A percentile compares a stretch with the other conserved stretches of the same genome.
Evolutionary conservation across 92 coral and sea anemone species (phyloP).

Genomic region (Scolanthus callimorphus): DNA sequence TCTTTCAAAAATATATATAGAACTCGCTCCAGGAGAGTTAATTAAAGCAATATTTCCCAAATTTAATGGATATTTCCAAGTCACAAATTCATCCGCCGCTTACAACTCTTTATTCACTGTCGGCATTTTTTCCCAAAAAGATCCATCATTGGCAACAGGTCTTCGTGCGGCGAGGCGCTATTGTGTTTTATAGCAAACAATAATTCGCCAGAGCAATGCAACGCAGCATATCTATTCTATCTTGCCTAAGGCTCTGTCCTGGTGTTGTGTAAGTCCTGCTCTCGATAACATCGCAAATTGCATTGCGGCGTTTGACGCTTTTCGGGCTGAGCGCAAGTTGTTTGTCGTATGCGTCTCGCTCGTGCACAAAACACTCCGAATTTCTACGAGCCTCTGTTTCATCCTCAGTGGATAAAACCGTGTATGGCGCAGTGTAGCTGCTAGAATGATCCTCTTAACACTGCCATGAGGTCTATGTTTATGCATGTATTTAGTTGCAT

Average conservation of each 20-base stretch:
- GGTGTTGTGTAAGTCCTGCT: constrained; percentile 22
- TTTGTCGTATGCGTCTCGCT: background rate
- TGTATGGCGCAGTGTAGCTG: background rate
- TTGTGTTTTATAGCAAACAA: constrained; percentile 44
- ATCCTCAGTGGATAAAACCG: background rate
- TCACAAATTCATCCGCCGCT: no score
- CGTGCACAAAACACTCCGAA: background rate
- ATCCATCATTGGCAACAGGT: no score
- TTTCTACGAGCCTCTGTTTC: background rate
- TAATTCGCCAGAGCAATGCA: constrained; percentile 45
- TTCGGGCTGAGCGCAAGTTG: background rate
- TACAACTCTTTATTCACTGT: no score
- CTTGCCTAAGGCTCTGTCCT: constrained; percentile 52
- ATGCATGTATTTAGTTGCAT: no score
- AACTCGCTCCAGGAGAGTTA: no score
- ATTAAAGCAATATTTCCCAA: no score
- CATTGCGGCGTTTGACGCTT: constrained; percentile 36
- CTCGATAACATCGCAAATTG: constrained; percentile 65
- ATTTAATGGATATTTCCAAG: no score
- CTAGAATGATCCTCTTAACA: no score
- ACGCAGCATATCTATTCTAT: constrained; percentile 59
- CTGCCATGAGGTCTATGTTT: no score
- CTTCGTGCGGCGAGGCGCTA: no score
- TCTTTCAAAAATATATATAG: no score
- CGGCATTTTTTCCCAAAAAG: no score